Evolutionary conservation across 2,113 vertebrate species (phyloP), one percentile per base, ranked within the genome.

Genomic region (Setophaga petechia): DNA sequence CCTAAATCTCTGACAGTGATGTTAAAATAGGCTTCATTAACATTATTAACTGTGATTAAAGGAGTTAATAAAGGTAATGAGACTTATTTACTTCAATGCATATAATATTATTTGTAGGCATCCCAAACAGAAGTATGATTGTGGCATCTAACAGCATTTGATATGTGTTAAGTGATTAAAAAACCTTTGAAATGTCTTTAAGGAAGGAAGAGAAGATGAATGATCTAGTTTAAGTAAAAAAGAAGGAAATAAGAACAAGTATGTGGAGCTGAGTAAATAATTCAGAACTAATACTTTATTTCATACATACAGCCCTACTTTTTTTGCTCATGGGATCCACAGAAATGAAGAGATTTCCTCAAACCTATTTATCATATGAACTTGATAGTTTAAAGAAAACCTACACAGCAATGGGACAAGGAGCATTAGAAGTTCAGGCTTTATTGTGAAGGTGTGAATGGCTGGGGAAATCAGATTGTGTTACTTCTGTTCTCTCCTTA

Each of bases 1-100:
- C 51, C 46, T 62, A 35, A 76, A 71, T 59, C 24, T 82, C 86
- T 73, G 52, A 61, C 35, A 80, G 35, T 23, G 57, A 54, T 7
- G 6, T 35, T 82, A 51, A 93, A 93, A 74, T 77, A 87, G 57
- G n/a, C 44, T 84, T 92, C 68, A 74, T 90, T 95, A 89, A 63
- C 33, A 52, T 65, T 93, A 91, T 61, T 93, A 93, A 93, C 54
- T 61, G 28, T 87, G 79, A 93, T 94, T 93, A 93, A 93, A 80
- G 61, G 33, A 86, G 65, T 91, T 95, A 95, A 94, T 78, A 95
- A 93, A 94, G 54, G 39, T 91, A 95, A 95, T 94, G 81, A 96
- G 28, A 23, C 96, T 95, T 97, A 71, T 95, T 97, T 96, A 93
- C 73, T 95, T 95, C 77, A 83, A 17, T 72, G 20, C 35, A 65